Evolutionary conservation across 2,888 invertebrate genomes (phyloP).

Genomic region (Catocala nupta): DNA sequence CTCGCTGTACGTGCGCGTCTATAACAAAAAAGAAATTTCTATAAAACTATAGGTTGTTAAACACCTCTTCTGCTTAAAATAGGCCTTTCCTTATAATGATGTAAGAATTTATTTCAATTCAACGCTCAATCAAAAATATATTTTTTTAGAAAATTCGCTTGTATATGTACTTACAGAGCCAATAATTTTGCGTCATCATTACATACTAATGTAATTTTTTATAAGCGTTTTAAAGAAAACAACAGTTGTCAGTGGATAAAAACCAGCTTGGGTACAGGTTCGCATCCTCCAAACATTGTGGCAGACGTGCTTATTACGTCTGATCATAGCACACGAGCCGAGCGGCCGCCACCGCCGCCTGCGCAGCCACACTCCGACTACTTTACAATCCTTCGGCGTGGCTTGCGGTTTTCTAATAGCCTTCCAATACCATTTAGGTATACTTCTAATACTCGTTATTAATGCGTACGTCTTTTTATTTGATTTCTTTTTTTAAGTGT

Average conservation of each 20-base stretch:
- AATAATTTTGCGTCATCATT: constrained; percentile 1
- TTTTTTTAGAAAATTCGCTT: too few relatives aligned
- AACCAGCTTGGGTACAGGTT: constrained; percentile 13
- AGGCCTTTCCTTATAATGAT: too few relatives aligned
- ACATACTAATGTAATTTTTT: constrained; percentile 15
- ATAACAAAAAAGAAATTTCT: too few relatives aligned
- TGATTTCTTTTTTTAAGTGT: too few relatives aligned
- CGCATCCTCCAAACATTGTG: constrained; percentile 11
- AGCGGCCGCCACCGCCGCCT: not conserved
- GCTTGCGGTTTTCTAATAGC: constrained; percentile 18
- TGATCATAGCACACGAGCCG: constrained; percentile 3
- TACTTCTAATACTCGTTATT: not conserved
- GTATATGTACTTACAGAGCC: not conserved
- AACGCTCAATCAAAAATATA: too few relatives aligned
- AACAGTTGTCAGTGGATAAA: constrained; percentile 3
- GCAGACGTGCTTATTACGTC: constrained; percentile 31
- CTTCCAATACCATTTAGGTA: constrained; percentile 9
- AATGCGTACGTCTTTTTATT: too few relatives aligned
- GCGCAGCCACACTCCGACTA: not conserved
- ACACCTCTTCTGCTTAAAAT: too few relatives aligned
- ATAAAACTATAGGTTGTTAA: too few relatives aligned
- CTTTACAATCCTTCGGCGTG: constrained; percentile 4
- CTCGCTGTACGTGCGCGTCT: too few relatives aligned
- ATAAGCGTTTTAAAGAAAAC: constrained; percentile 16
- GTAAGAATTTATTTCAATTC: too few relatives aligned